phyloP scores from a whole-genome alignment of 1,140 invertebrate genomes.

The Doryteuthis pealeii region DNA sequence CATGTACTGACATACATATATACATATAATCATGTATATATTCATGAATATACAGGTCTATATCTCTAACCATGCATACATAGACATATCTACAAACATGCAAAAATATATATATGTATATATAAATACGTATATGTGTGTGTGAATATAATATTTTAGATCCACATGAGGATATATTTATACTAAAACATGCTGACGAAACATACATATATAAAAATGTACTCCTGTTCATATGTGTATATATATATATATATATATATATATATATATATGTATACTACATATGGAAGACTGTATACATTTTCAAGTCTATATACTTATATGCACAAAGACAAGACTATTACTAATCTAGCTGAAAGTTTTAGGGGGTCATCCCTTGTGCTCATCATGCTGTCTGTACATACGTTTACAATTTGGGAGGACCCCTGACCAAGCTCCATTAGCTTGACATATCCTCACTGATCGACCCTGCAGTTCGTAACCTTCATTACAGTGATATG shows the following conservation, averaged over 20 bases:
- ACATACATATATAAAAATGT: no score
- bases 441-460: constrained; percentile 81
- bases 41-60: background rate
- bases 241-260: no score
- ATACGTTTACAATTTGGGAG: constrained; percentile 75
- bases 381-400: constrained; percentile 23
- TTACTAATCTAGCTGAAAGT: no score
- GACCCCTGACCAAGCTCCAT: constrained; percentile 77
- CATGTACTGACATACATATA: background rate
- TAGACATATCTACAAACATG: background rate
- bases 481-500: constrained; percentile 88
- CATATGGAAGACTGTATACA: no score
- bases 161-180: no score
- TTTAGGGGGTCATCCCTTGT: no score
- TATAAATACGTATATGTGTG: background rate
- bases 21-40: background rate
- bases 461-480: constrained; percentile 85
- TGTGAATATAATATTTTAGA: background rate
- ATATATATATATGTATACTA: no score
- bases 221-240: no score
- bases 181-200: no score
- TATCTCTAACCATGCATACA: background rate
- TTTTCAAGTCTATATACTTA: no score
- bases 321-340: no score
- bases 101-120: background rate